Evolutionary conservation across 2,888 invertebrate genomes (phyloP).

Genomic region (Pycnomerus fuliginosus): DNA sequence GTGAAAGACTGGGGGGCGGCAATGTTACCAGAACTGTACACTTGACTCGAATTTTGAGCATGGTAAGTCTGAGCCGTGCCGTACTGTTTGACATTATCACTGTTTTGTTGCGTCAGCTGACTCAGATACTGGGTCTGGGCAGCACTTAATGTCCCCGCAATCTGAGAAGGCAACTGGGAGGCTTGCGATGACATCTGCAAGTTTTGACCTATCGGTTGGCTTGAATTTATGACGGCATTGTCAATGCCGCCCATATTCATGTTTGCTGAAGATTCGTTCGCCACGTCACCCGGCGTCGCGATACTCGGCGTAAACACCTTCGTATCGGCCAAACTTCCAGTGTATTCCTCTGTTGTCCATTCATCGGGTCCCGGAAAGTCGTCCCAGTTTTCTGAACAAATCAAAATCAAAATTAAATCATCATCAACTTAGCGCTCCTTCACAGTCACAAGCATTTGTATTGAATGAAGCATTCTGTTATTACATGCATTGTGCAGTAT

Average conservation of each 20-base stretch:
- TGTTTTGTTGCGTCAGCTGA: constrained; percentile 59
- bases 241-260: constrained; percentile 27
- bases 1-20: constrained; percentile 31
- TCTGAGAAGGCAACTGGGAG: constrained; percentile 35
- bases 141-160: constrained; percentile 55
- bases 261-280: constrained; percentile 22
- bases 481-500: no score
- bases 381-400: constrained; percentile 75
- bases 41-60: constrained; percentile 27
- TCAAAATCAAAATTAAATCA: no score
- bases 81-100: constrained; percentile 44
- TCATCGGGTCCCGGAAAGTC: constrained; percentile 55
- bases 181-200: constrained; percentile 30
- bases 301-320: constrained; percentile 85
- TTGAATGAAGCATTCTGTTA: no score
- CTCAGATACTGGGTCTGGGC: constrained; percentile 62
- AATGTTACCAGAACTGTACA: constrained; percentile 19
- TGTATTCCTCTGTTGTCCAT: constrained; percentile 84
- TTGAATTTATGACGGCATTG: constrained; percentile 24
- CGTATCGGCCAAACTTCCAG: constrained; percentile 89
- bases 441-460: no score
- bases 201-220: constrained; percentile 25
- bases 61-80: constrained; percentile 33
- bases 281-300: constrained; percentile 38
- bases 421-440: no score